phyloP scores from a whole-genome alignment of 2,113 vertebrate genomes.

The Aegotheles bennettii region DNA sequence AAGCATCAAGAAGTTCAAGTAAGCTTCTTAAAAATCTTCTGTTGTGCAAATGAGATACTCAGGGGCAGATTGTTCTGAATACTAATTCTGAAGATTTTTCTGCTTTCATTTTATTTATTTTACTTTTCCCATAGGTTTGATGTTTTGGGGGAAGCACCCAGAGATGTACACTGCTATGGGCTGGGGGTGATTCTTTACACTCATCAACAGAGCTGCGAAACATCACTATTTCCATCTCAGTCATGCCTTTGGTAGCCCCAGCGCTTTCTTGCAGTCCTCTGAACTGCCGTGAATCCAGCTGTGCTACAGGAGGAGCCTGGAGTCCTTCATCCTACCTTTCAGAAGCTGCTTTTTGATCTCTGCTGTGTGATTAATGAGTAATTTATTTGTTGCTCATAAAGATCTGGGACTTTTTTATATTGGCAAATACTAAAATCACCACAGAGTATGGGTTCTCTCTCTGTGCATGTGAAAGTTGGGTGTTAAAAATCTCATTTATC shows the following conservation, averaged over 20 bases:
- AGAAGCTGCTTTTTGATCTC: not conserved
- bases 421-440: not conserved
- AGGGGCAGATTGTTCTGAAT: not conserved
- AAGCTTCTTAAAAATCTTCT: not conserved
- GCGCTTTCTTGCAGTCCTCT: not conserved
- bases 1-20: not conserved
- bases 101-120: not conserved
- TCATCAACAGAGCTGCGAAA: not conserved
- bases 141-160: not conserved
- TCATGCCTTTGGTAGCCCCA: not conserved
- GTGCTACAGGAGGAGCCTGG: not conserved
- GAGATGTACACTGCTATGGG: not conserved
- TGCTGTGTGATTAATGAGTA: not conserved
- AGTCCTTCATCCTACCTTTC: not conserved
- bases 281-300: not conserved
- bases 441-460: not conserved
- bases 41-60: not conserved
- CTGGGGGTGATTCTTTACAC: not conserved
- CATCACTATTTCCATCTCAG: not conserved
- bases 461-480: not conserved
- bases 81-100: not conserved
- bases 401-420: not conserved
- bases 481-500: not conserved
- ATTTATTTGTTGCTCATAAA: not conserved
- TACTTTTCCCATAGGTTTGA: not conserved